Conservation (phyloP, 53 echinoderm and acorn worm species). For the Henricia sp. region DNA sequence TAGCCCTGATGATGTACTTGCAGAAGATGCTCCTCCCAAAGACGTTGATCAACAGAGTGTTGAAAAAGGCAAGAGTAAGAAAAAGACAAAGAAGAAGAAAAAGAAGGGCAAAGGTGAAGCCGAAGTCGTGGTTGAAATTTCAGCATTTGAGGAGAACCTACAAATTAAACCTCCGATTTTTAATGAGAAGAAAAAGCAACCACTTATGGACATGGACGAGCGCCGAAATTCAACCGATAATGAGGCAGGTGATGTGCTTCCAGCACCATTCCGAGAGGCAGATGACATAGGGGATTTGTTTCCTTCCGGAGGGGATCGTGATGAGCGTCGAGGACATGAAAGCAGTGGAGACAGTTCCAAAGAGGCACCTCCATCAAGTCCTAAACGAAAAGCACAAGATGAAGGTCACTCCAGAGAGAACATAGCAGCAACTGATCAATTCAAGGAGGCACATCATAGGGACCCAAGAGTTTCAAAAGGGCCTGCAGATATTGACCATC, state of each 20-base stretch:
- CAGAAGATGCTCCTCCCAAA: neutral
- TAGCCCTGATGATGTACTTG: neutral
- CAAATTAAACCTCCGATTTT: constrained; percentile 40
- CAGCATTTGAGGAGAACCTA: constrained; percentile 22
- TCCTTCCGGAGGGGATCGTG: constrained; percentile 38
- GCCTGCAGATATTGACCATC: neutral
- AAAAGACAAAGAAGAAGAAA: constrained; percentile 38
- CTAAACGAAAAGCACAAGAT: too few relatives aligned
- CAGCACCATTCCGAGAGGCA: constrained; percentile 72
- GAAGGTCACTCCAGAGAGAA: too few relatives aligned
- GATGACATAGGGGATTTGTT: constrained; percentile 53
- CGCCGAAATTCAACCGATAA: constrained; percentile 46
- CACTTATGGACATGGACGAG: constrained; percentile 72
- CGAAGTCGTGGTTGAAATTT: constrained; percentile 24
- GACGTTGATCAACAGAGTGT: neutral
- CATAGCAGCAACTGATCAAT: neutral
- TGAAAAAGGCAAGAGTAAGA: constrained; percentile 28
- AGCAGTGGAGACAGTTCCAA: neutral
- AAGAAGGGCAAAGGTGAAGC: constrained; percentile 41
- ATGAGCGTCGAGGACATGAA: constrained; percentile 45
- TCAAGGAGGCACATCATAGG: neutral
- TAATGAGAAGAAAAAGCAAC: constrained; percentile 40
- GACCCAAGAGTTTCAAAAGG: constrained; percentile 23
- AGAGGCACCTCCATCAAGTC: too few relatives aligned
- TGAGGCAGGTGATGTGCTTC: constrained; percentile 63